Conservation (phyloP, 2,113 vertebrate species). For the Archocentrus centrarchus region DNA sequence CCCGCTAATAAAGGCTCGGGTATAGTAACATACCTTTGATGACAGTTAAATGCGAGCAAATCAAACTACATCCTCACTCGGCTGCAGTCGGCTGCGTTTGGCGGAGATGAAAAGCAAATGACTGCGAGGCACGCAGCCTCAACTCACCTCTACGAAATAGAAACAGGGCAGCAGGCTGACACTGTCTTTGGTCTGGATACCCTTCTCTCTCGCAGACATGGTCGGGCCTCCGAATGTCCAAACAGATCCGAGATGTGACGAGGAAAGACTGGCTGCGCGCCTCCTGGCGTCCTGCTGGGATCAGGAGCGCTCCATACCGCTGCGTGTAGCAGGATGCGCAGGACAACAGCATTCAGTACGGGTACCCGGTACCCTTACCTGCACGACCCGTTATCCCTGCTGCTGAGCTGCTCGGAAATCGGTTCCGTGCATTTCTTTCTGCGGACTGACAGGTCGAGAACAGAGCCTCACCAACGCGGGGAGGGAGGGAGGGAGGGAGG, state of each 20-base stretch:
- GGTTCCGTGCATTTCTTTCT: conserved; percentile 15
- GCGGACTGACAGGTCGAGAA: conserved; percentile 40
- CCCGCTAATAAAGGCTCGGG: neutral
- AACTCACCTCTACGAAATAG: conserved; percentile 96
- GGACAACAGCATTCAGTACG: neutral
- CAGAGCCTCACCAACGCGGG: conserved; percentile 3
- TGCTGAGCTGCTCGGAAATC: neutral
- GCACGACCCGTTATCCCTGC: neutral
- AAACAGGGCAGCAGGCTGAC: conserved; percentile 96
- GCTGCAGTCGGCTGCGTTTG: neutral
- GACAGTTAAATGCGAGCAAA: neutral
- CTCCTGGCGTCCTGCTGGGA: conserved; percentile 38
- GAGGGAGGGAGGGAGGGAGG: neutral
- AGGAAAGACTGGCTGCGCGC: conserved; percentile 21
- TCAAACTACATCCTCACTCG: neutral
- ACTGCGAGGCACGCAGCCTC: conserved; percentile 15
- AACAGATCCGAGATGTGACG: conserved; percentile 29
- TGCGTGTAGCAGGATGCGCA: neutral
- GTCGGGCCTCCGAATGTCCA: conserved; percentile 53
- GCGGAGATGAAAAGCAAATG: neutral
- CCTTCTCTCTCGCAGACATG: conserved; percentile 93
- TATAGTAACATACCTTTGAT: neutral
- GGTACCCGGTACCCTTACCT: neutral
- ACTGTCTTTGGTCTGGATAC: conserved; percentile 91
- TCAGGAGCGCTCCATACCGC: conserved; percentile 68